Evolutionary conservation across 2,113 vertebrate genomes (phyloP).

Genomic region (Dascyllus trimaculatus): DNA sequence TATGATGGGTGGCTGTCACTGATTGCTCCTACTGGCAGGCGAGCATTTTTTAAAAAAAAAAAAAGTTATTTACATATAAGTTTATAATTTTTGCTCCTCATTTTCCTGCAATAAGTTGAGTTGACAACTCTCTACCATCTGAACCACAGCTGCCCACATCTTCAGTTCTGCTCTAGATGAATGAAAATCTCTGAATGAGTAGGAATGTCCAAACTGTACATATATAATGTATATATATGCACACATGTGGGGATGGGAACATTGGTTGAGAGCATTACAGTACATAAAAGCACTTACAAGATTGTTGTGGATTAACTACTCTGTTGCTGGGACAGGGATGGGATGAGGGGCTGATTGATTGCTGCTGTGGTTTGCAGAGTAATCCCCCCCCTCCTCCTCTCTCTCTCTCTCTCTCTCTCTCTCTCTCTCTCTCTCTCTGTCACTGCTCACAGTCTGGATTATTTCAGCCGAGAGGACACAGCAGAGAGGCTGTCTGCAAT

Average conservation of each 20-base stretch:
- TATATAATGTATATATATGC: neutral
- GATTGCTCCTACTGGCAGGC: too few relatives aligned
- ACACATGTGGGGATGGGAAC: neutral
- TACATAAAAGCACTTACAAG: slow-evolving; percentile 13
- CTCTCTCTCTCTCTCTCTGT: slow-evolving; percentile 18
- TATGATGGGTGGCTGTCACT: too few relatives aligned
- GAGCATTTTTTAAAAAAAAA: too few relatives aligned
- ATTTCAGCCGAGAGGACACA: slow-evolving; percentile 51
- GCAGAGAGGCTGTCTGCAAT: slow-evolving; percentile 3
- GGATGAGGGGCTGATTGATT: slow-evolving; percentile 50
- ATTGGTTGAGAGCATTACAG: neutral
- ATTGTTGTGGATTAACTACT: slow-evolving; percentile 45
- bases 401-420: slow-evolving; percentile 2
- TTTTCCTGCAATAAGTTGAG: too few relatives aligned
- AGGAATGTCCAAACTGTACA: too few relatives aligned
- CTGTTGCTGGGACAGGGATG: slow-evolving; percentile 6
- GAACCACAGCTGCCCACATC: too few relatives aligned
- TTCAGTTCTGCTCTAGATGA: too few relatives aligned
- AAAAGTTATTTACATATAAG: too few relatives aligned
- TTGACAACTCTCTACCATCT: too few relatives aligned
- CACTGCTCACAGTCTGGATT: slow-evolving; percentile 65
- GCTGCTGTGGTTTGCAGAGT: slow-evolving; percentile 47
- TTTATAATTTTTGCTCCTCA: too few relatives aligned
- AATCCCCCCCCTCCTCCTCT: slow-evolving; percentile 49
- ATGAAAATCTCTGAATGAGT: too few relatives aligned